Evolutionary conservation across 2,113 vertebrate genomes (phyloP), one percentile per base, ranked within the genome.

Genomic region (Murina feae): DNA sequence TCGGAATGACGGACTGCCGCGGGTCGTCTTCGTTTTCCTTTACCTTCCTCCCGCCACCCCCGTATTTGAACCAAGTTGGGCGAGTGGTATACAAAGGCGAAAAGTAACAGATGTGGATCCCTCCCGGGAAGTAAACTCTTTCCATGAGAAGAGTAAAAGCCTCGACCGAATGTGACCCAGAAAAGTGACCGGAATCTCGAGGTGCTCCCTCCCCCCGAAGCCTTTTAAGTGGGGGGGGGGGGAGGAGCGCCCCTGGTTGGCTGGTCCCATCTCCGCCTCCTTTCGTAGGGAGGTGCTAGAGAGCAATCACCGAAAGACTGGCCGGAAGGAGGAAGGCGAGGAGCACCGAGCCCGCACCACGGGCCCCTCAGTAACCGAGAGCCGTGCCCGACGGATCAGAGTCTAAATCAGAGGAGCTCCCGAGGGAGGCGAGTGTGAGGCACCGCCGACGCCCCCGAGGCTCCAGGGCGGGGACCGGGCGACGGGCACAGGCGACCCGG

Each of bases 271-370:
- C 92, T 86, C 81, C 87, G 76, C 81, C 87, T 83, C 53, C 72
- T 39, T 72, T 55, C 44, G 75, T 74, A 79, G 49, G 96, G 92
- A 92, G 91, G 95, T 86, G 86, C 91, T 94, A 88, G 53, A n/a
- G 37, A 95, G 94, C 32, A 66, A 86, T 49, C 13, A 65, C 72
- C 90, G 35, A 66, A 82, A 95, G 84, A 88, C 89, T 51, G 90
- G 94, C 96, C 94, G 93, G 97, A 95, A 97, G 82, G 49, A 93
- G 68, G 37, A 53, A 89, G 69, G 44, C 6, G 37, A 80, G 55
- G 92, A 65, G 79, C 88, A 49, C 14, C 82, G 72, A 92, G 89
- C 74, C 49, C 18, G 74, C 58, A 88, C 79, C 28, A 53, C 55
- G 55, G 32, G 37, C 30, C 13, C 12, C 55, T 69, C n/a, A 92